These are phyloP conservation scores for Erannis defoliaria DNA, from an alignment of 2,888 invertebrate genomes.

Conservation along the genomic window DNA sequence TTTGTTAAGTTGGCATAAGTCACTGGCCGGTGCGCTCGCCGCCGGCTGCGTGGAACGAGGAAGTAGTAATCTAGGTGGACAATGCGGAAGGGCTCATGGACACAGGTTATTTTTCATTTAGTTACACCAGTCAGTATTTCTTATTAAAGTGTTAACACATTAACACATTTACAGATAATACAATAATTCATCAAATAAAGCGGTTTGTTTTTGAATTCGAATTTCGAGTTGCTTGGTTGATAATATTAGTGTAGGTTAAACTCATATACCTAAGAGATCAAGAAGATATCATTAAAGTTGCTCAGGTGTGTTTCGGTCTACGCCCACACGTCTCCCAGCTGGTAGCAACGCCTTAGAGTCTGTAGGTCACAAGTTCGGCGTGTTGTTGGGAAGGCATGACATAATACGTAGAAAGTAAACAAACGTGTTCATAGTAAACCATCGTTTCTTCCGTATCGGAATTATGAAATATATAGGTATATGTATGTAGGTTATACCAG, in stretches of 20 bases:
- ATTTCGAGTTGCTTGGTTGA: too few species aligned
- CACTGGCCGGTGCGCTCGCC: constrained; percentile 20
- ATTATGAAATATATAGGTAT: constrained; percentile 13
- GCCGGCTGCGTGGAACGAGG: constrained; percentile 37
- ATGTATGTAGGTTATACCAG: neutral
- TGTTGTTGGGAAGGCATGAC: constrained; percentile 23
- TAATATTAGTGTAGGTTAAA: too few species aligned
- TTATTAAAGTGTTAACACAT: too few species aligned
- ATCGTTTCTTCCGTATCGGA: constrained; percentile 15
- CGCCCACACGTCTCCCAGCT: constrained; percentile 9
- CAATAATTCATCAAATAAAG: too few species aligned
- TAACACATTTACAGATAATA: too few species aligned
- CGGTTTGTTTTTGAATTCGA: too few species aligned
- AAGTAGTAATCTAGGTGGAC: constrained; percentile 38
- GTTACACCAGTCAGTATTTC: too few species aligned
- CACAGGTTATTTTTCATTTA: constrained; percentile 1
- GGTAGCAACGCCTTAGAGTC: constrained; percentile 10
- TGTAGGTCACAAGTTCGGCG: constrained; percentile 21
- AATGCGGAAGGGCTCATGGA: constrained; percentile 25
- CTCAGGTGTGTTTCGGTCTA: neutral
- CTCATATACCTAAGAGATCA: too few species aligned
- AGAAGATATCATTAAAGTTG: too few species aligned
- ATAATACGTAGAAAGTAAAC: constrained; percentile 40
- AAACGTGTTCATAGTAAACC: constrained; percentile 39
- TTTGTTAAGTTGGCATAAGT: constrained; percentile 29